Percentiles rank a stretch among this genome's conserved stretches.
phyloP scores from a whole-genome alignment of 2,888 invertebrate species.

The Agonopterix subpropinquella region DNA sequence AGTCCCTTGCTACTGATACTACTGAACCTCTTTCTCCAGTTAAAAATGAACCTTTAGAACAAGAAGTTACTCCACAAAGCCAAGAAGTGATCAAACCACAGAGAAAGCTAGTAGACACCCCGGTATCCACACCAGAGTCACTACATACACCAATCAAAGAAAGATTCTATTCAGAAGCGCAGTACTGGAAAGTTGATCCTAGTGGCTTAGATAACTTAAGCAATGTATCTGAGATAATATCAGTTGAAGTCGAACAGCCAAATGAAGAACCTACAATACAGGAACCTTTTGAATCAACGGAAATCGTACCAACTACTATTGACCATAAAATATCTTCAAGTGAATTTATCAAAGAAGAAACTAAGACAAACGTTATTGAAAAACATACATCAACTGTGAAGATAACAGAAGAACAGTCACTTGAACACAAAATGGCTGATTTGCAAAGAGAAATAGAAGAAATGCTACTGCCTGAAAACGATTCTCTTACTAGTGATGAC shows the following conservation, averaged over 20 bases:
- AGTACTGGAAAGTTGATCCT: slow-evolving; percentile 61
- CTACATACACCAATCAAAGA: slow-evolving; percentile 62
- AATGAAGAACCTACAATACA: slow-evolving; percentile 9
- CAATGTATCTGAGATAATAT: slow-evolving; percentile 39
- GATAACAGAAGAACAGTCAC: slow-evolving; percentile 54
- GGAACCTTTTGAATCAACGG: slow-evolving; percentile 4
- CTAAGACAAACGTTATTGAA: slow-evolving; percentile 14
- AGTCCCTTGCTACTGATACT: slow-evolving; percentile 12
- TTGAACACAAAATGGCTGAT: slow-evolving; percentile 68
- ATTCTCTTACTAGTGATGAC: slow-evolving; percentile 47
- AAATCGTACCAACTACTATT: not conserved
- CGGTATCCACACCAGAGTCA: slow-evolving; percentile 55
- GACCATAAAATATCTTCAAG: slow-evolving; percentile 1
- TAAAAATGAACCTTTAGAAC: slow-evolving; percentile 26
- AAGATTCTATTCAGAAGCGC: slow-evolving; percentile 58
- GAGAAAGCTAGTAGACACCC: slow-evolving; percentile 24
- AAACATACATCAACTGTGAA: slow-evolving; percentile 16
- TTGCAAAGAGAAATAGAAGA: slow-evolving; percentile 69
- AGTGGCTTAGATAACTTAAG: slow-evolving; percentile 30
- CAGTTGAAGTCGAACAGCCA: slow-evolving; percentile 32
- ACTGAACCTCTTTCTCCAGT: slow-evolving; percentile 20
- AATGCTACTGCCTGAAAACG: slow-evolving; percentile 64
- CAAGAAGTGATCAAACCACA: slow-evolving; percentile 3
- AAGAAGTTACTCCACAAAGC: slow-evolving; percentile 13
- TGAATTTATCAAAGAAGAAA: slow-evolving; percentile 22